Conservation (phyloP, 30 jellyfish, hydroid and myxozoan species). For the Aurelia aurita region DNA sequence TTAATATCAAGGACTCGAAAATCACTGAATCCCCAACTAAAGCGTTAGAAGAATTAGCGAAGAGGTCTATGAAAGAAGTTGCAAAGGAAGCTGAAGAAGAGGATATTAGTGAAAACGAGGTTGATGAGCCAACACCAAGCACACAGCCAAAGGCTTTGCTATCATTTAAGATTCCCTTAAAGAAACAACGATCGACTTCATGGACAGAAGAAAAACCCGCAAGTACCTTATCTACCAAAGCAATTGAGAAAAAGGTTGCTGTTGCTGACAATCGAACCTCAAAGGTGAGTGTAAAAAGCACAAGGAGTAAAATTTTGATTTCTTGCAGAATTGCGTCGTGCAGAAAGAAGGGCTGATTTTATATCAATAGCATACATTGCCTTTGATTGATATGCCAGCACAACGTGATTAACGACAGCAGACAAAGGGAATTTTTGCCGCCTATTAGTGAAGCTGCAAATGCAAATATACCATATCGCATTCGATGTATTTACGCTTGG, state of each 20-base stretch:
- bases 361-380: no score
- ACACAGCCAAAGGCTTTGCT: conserved; percentile 61
- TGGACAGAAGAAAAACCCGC: conserved; percentile 20
- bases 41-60: conserved; percentile 32
- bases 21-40: conserved; percentile 72
- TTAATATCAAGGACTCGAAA: conserved; percentile 56
- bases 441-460: no score
- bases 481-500: no score
- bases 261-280: background rate
- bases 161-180: conserved; percentile 44
- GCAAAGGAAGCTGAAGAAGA: conserved; percentile 2
- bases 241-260: conserved; percentile 2
- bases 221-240: no score
- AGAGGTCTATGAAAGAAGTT: background rate
- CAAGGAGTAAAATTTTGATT: no score
- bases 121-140: conserved; percentile 49
- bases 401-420: no score
- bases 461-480: no score
- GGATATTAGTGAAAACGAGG: conserved; percentile 17
- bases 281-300: conserved; percentile 10
- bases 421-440: no score
- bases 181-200: conserved; percentile 14
- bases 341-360: no score
- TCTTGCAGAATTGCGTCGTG: no score
- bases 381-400: no score